Base-by-base conservation (phyloP, 2,888 invertebrate genomes). In the Philhelius pedissequus region DNA sequence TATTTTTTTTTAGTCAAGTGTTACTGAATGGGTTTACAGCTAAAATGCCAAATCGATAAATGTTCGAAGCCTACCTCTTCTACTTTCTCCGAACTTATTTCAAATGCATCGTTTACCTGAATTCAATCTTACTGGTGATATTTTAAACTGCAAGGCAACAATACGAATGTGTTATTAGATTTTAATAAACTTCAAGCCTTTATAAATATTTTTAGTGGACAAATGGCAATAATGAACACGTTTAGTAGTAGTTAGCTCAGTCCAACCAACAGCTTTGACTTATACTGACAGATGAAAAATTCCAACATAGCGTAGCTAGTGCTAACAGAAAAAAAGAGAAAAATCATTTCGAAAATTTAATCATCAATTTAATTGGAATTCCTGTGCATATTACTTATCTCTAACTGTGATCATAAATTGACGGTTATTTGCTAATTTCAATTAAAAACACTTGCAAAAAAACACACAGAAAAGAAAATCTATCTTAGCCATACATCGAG, bases 381-480 rank as follows among this genome's bases (percentile, higher is more conserved):
- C 80, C 75, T 84, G 71, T 75, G 75, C 84, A 62, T 68, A 79
- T 84, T 56, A 76, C 79, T 80, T 76, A 84, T 84, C 84, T 84
- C 84, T 80, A 84, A 79, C 80, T 79, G 84, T 76, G 75, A 84
- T 84, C 84, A 56, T 84, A 84, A 84, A 80, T 84, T 71, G 84
- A 79, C 84, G 84, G 79, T 84, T 84, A 84, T 84, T 84, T 84
- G 84, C 79, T 84, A 84, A 84, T 84, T 84, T 84, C 84, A 84
- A 84, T 80, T 84, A 84, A 84, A 84, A 84, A 84, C 62, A 62
- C 79, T 76, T 50, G 60, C 32, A 32, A 20, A n/a, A 60, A 62
- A 27, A 27, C 4, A 56, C 11, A 48, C 11, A n/a, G 32, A 9
- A 9, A 32, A 58, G n/a, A 9, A 9, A 9, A 54, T 9, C 22